A percentile compares a stretch with the other conserved stretches of the same genome.
Conservation (phyloP, 2,797 vertebrate genomes). For the Ataeniobius toweri region DNA sequence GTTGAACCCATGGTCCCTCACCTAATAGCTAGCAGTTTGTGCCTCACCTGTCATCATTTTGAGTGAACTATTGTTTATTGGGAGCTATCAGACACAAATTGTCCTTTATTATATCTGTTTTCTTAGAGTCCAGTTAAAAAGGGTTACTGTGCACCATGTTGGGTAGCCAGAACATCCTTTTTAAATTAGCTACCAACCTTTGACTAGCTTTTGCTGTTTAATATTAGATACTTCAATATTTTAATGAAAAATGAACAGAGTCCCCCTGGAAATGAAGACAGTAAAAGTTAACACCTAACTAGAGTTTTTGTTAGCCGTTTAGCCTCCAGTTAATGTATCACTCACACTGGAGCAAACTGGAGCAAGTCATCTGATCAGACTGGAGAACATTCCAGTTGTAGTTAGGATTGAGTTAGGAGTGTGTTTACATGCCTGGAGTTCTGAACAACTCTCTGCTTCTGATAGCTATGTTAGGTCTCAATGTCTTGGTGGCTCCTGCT, state of each 20-base stretch:
- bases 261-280: too few species aligned
- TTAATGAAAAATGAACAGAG: background rate
- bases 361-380: background rate
- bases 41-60: background rate
- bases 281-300: too few species aligned
- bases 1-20: background rate
- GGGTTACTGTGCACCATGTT: background rate
- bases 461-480: background rate
- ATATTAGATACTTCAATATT: background rate
- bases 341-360: too few species aligned
- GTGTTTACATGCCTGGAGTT: background rate
- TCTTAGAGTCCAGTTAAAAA: background rate
- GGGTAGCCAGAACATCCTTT: background rate
- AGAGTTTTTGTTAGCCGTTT: background rate
- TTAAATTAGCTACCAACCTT: background rate
- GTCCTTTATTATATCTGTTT: background rate
- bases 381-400: background rate
- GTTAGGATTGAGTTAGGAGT: background rate
- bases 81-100: background rate
- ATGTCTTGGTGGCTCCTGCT: background rate
- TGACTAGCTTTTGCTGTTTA: background rate
- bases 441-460: background rate
- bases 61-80: background rate
- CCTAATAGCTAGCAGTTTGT: background rate
- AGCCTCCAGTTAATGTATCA: background rate